Evolutionary conservation across 2,113 vertebrate species (phyloP).

Genomic region (Rhea americana): DNA sequence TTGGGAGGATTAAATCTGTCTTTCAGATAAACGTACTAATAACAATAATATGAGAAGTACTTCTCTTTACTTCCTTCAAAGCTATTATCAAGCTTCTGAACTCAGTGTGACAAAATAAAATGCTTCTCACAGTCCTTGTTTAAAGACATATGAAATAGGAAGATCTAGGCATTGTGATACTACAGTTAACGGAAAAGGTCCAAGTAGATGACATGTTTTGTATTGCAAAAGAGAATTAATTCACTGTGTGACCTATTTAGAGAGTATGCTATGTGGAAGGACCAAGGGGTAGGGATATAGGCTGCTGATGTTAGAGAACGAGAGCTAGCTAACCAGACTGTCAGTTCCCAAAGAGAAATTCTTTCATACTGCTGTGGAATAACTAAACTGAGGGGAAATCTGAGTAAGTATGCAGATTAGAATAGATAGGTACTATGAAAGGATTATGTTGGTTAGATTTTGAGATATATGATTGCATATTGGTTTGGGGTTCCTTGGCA

Average conservation of each 20-base stretch:
- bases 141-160: not conserved
- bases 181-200: slow-evolving; percentile 1
- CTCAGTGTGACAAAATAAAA: not conserved
- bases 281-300: not conserved
- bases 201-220: slow-evolving; percentile 4
- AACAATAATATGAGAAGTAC: not conserved
- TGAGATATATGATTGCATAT: not conserved
- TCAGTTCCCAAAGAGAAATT: not conserved
- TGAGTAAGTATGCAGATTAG: not conserved
- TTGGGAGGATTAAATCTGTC: slow-evolving; percentile 44
- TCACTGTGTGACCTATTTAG: slow-evolving; percentile 44
- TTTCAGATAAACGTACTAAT: slow-evolving; percentile 31
- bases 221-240: slow-evolving; percentile 36
- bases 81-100: slow-evolving; percentile 3
- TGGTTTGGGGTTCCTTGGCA: not conserved
- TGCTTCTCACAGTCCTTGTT: not conserved
- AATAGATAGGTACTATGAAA: not conserved
- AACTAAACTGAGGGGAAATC: not conserved
- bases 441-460: not conserved
- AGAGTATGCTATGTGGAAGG: not conserved
- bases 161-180: not conserved
- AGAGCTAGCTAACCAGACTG: not conserved
- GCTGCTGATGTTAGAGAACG: not conserved
- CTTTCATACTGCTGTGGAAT: not conserved
- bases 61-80: slow-evolving; percentile 9